Base-by-base conservation (phyloP, 2,888 invertebrate genomes). In the Heliothis peltigera region DNA sequence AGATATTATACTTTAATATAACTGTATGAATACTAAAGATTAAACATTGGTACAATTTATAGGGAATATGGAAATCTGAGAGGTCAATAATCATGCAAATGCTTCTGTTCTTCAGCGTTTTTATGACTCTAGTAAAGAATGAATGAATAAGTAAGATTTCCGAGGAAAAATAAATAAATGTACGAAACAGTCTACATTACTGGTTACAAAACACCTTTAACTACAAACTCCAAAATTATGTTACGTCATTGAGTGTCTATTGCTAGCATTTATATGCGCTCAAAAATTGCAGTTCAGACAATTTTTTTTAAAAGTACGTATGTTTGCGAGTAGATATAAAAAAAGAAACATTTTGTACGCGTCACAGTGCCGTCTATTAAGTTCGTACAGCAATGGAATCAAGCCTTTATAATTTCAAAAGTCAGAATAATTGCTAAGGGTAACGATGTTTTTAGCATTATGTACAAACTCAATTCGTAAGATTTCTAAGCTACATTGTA, bases 31-130 rank as follows among this genome's bases (percentile, higher is more conserved):
- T 62, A 67, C 69, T 66, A 53, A 73, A 72, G 44, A 78, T 72
- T 70, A 70, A 70, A 67, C 63, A 70, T 69, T 78, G 64, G 42
- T 63, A 75, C 55, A 70, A 67, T 70, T 62, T 67, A 65, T 72
- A 62, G 28, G 52, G 54, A 58, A 65, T 67, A 64, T 75, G 72
- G 72, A 47, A 78, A 78, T 78, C 61, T 61, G 49, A 10, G 22
- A 51, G 53, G 61, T 63, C 51, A 59, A 75, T 75, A 63, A 21
- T 39, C 48, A 75, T 78, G 70, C 63, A 72, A 78, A 78, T 78
- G 72, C 64, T 58, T 54, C 61, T 72, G 75, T 75, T 78, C 69
- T 65, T 72, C 47, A 51, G 25, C 43, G 18, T 61, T 65, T 69
- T 70, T 69, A 65, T 72, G 53, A 54, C 28, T 49, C 2, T 43